Evolutionary conservation across 2,888 invertebrate genomes (phyloP).

Genomic region (Cryptocheilus praepositus): DNA sequence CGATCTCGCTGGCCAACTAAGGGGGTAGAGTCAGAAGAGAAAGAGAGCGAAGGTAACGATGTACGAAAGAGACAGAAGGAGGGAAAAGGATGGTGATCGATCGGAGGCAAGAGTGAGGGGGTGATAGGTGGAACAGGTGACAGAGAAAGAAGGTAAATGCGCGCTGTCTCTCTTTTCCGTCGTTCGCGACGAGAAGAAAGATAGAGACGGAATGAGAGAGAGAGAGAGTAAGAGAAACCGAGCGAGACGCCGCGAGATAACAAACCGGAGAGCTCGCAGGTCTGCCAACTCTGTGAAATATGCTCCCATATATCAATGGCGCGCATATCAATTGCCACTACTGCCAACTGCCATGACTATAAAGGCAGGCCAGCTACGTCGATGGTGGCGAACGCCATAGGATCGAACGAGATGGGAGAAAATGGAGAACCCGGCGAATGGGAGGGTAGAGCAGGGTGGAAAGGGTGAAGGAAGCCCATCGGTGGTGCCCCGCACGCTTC

Average conservation of each 20-base stretch:
- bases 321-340: conserved; percentile 64
- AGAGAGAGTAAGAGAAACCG: conserved; percentile 25
- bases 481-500: conserved; percentile 18
- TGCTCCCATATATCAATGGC: conserved; percentile 61
- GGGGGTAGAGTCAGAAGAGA: conserved; percentile 14
- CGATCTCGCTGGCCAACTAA: conserved; percentile 38
- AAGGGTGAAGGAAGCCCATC: not conserved
- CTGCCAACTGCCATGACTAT: conserved; percentile 63
- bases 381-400: conserved; percentile 39
- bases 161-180: too few relatives aligned
- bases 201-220: not conserved
- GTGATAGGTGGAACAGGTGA: not conserved
- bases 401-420: conserved; percentile 31
- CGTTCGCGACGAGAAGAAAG: conserved; percentile 6
- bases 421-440: conserved; percentile 9
- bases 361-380: conserved; percentile 50
- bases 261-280: conserved; percentile 53
- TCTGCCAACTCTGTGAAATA: conserved; percentile 61
- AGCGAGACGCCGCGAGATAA: conserved; percentile 41
- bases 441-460: not conserved
- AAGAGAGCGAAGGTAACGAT: not conserved
- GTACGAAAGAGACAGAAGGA: not conserved
- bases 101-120: not conserved
- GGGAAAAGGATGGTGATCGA: not conserved
- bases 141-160: not conserved